These are phyloP conservation scores for Schizothorax lantsangensis DNA, from an alignment of 2,797 vertebrate genomes.

Conservation along the genomic window DNA sequence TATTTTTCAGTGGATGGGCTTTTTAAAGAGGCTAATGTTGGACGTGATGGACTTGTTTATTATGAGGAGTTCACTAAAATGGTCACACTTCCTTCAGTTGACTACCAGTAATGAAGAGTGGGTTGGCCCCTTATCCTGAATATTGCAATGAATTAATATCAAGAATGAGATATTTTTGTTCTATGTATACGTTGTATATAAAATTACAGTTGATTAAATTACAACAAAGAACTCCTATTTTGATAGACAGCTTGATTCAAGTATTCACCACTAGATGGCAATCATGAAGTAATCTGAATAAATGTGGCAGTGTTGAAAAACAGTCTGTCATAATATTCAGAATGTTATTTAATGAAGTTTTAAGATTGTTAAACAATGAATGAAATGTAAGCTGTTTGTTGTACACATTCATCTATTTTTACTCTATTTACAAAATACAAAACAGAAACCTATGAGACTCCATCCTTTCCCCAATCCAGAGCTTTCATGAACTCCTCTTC, in stretches of 20 bases:
- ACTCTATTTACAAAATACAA: background rate
- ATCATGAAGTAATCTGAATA: background rate
- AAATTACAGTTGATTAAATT: constrained; percentile 4
- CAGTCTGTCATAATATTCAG: background rate
- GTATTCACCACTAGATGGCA: constrained; percentile 46
- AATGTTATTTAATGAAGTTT: background rate
- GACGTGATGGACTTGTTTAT: constrained; percentile 80
- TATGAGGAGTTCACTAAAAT: constrained; percentile 87
- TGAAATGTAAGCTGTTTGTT: background rate
- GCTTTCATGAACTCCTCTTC: constrained; percentile 96
- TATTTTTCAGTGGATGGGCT: constrained; percentile 87
- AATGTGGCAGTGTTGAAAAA: background rate
- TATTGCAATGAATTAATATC: constrained; percentile 17
- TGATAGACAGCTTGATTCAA: background rate
- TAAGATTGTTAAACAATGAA: background rate
- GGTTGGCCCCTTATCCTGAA: background rate
- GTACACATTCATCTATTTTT: background rate
- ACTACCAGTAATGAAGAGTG: constrained; percentile 78
- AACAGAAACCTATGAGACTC: constrained; percentile 8
- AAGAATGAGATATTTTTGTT: background rate
- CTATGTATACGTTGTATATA: constrained; percentile 10
- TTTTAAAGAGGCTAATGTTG: constrained; percentile 85
- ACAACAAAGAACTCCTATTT: background rate
- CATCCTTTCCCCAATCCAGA: constrained; percentile 85
- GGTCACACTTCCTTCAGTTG: constrained; percentile 81